A percentile compares a stretch with the other conserved stretches of the same genome.
Evolutionary conservation across 2,888 invertebrate genomes (phyloP).

Genomic region (Toxonevra muliebris): DNA sequence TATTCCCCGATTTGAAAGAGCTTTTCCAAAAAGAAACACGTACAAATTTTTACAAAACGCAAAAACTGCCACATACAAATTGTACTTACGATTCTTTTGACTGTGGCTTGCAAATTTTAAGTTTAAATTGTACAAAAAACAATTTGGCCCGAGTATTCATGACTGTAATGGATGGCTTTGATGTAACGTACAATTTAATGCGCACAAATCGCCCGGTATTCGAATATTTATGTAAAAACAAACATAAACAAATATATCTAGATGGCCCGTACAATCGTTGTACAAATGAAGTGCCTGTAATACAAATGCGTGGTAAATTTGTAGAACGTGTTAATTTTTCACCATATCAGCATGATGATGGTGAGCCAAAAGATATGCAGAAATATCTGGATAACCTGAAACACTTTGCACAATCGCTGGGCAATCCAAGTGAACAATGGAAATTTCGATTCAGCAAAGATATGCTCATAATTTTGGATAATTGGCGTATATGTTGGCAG

Average conservation of each 20-base stretch:
- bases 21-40: conserved; percentile 49
- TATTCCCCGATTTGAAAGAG: conserved; percentile 47
- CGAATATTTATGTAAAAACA: conserved; percentile 21
- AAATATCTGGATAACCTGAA: conserved; percentile 66
- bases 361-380: conserved; percentile 66
- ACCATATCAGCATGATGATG: conserved; percentile 52
- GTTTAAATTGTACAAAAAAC: background rate
- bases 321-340: conserved; percentile 29
- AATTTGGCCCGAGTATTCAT: no score
- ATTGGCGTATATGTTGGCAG: conserved; percentile 75
- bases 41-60: conserved; percentile 1
- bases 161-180: conserved; percentile 14
- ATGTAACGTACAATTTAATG: conserved; percentile 4
- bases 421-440: conserved; percentile 66
- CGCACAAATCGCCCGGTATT: conserved; percentile 7
- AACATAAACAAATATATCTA: conserved; percentile 5
- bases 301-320: conserved; percentile 12
- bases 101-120: conserved; percentile 34
- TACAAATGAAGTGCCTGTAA: conserved; percentile 14
- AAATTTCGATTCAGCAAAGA: conserved; percentile 72
- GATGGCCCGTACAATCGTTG: conserved; percentile 14
- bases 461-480: conserved; percentile 75
- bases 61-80: conserved; percentile 31
- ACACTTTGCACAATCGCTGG: background rate
- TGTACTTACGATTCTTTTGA: conserved; percentile 36